These are phyloP conservation scores for Argyra leucocephala DNA, from an alignment of 2,888 invertebrate genomes.

Conservation along the genomic window DNA sequence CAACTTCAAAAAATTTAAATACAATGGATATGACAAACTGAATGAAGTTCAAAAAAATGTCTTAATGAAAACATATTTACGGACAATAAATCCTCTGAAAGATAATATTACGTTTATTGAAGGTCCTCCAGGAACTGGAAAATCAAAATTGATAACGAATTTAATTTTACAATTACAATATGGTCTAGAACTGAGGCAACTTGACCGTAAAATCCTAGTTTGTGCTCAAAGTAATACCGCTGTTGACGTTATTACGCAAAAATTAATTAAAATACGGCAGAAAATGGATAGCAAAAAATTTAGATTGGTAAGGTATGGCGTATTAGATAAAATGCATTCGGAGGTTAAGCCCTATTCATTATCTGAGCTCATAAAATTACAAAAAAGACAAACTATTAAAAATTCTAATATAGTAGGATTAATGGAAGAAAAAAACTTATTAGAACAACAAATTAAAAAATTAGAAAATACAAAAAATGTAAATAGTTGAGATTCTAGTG, in stretches of 20 bases:
- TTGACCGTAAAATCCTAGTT: conserved; percentile 57
- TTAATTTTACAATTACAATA: conserved; percentile 61
- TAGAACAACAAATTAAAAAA: neutral
- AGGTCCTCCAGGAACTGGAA: conserved; percentile 85
- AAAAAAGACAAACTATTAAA: conserved; percentile 11
- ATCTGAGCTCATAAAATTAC: conserved; percentile 24
- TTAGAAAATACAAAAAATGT: conserved; percentile 14
- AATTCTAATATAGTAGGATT: neutral
- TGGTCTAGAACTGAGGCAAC: conserved; percentile 39
- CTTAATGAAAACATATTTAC: conserved; percentile 48
- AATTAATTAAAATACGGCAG: conserved; percentile 51
- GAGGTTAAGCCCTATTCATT: conserved; percentile 50
- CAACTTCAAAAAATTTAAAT: conserved; percentile 22
- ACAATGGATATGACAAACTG: conserved; percentile 42
- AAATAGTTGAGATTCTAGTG: conserved; percentile 25
- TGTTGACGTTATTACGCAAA: conserved; percentile 64
- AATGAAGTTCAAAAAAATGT: conserved; percentile 57
- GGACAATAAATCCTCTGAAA: conserved; percentile 40
- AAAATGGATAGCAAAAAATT: conserved; percentile 40
- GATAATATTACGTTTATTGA: conserved; percentile 68
- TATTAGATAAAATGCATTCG: conserved; percentile 51
- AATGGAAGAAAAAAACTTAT: neutral
- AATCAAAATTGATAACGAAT: conserved; percentile 68
- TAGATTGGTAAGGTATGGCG: conserved; percentile 59
- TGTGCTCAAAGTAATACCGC: conserved; percentile 83